Evolutionary conservation across 1,140 invertebrate species (phyloP).

Genomic region (Diorhabda sublineata): DNA sequence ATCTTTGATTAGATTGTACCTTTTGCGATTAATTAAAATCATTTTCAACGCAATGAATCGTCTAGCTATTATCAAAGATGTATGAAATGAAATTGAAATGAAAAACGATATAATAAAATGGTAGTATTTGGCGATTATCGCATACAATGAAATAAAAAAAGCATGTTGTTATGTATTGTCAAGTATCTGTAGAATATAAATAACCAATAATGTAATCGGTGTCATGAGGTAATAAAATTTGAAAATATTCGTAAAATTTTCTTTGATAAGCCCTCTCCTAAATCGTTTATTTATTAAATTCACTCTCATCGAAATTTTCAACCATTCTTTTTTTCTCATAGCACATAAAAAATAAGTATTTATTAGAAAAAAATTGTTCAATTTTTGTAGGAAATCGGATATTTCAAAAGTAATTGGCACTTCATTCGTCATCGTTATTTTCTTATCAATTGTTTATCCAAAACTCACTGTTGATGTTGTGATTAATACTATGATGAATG

Average conservation of each 20-base stretch:
- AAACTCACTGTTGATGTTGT: not conserved
- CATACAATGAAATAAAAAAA: not conserved
- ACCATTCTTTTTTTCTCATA: not conserved
- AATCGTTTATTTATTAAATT: not conserved
- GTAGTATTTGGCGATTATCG: not conserved
- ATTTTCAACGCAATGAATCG: not conserved
- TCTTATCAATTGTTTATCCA: not conserved
- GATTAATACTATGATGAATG: not conserved
- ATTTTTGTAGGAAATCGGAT: not conserved
- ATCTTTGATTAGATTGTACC: no score
- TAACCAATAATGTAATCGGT: not conserved
- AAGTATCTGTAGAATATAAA: not conserved
- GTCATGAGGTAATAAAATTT: not conserved
- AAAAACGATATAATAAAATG: not conserved
- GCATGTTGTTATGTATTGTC: not conserved
- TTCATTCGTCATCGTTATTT: not conserved
- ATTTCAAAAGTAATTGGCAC: not conserved
- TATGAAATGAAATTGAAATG: not conserved
- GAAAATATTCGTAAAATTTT: not conserved
- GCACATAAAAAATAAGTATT: not conserved
- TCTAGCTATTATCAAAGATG: not conserved
- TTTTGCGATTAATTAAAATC: not conserved
- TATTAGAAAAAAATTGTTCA: not conserved
- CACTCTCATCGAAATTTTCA: not conserved
- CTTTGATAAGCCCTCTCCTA: not conserved